These are phyloP conservation scores for Neodiprion virginianus DNA, from an alignment of 1,140 invertebrate genomes.

Conservation along the genomic window DNA sequence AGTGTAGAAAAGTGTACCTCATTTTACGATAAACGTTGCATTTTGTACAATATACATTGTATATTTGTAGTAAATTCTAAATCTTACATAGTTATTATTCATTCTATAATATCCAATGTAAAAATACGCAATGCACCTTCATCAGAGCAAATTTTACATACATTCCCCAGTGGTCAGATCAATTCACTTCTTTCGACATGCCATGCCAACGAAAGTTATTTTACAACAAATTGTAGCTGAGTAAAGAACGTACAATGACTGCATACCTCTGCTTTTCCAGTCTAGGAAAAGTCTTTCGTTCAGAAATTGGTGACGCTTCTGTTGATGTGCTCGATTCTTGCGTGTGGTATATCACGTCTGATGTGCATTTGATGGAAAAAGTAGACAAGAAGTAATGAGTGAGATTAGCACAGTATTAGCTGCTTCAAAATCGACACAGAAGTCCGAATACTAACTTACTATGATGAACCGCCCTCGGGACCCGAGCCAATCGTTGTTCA, in stretches of 20 bases:
- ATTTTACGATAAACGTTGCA: too few species aligned
- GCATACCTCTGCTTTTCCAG: constrained; percentile 54
- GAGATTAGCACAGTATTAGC: constrained; percentile 25
- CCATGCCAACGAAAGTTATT: too few species aligned
- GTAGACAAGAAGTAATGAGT: constrained; percentile 24
- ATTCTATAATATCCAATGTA: too few species aligned
- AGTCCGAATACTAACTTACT: constrained; percentile 68
- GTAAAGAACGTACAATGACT: neutral
- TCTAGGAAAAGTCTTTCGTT: constrained; percentile 61
- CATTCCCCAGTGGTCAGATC: too few species aligned
- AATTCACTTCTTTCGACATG: too few species aligned
- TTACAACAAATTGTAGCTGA: neutral
- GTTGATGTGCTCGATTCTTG: constrained; percentile 65
- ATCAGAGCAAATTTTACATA: too few species aligned
- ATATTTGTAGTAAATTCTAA: too few species aligned
- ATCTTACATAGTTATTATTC: too few species aligned
- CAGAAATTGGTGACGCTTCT: constrained; percentile 64
- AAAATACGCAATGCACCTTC: too few species aligned
- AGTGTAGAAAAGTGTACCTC: too few species aligned
- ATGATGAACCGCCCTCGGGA: constrained; percentile 66
- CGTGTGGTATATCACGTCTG: constrained; percentile 62
- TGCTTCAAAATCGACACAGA: constrained; percentile 45
- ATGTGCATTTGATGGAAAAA: constrained; percentile 38
- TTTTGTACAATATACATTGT: too few species aligned
- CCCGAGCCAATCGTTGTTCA: constrained; percentile 55